Base-by-base conservation (phyloP, 64 coral and sea anemone species). In the Stylophora pistillata region DNA sequence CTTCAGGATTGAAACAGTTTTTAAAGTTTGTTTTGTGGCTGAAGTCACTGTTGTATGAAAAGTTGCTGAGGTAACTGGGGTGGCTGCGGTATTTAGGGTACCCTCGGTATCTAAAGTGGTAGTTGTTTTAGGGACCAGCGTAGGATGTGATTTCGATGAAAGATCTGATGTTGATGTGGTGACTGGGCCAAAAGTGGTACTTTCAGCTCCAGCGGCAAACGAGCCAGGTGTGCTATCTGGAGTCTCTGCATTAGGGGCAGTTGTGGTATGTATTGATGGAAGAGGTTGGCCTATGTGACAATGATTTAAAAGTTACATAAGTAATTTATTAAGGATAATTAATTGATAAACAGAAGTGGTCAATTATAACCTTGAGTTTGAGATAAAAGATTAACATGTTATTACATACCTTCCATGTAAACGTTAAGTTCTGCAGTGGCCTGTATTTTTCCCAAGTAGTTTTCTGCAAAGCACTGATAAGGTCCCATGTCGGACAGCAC, bases 401-500 rank as follows among this genome's bases (percentile, higher is more conserved):
- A 47, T 3, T 47, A 3, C 63, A n/a, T 85, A 96, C 94, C 94
- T 90, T 37, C 65, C 15, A 26, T 68, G 66, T 92, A 96, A 2
- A 96, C 82, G 54, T 74, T 64, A 23, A 93, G 87, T 64, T 96
- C 56, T 54, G 81, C 87, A 71, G 94, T 53, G 28, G 94, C 80
- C 66, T 96, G 94, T 25, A 90, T 59, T 56, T 80, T 84, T 13
- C 91, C 94, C 30, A 92, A 75, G 20, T 81, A 14, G 57, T 93
- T 93, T 54, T 53, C 55, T 61, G 94, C 94, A 37, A 93, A 57
- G 73, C 94, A 96, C 52, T 96, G 94, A 60, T 93, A 96, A 21
- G 74, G 28, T 78, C 94, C 94, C n/a, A 26, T 87, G 55, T 96
- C 94, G 2, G 77, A 74, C 0, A 25, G 13, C 2, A 89, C 61